A percentile compares a stretch with the other conserved stretches of the same genome.
Evolutionary conservation across 1,140 invertebrate species (phyloP).

Genomic region (Nixonia krombeini): DNA sequence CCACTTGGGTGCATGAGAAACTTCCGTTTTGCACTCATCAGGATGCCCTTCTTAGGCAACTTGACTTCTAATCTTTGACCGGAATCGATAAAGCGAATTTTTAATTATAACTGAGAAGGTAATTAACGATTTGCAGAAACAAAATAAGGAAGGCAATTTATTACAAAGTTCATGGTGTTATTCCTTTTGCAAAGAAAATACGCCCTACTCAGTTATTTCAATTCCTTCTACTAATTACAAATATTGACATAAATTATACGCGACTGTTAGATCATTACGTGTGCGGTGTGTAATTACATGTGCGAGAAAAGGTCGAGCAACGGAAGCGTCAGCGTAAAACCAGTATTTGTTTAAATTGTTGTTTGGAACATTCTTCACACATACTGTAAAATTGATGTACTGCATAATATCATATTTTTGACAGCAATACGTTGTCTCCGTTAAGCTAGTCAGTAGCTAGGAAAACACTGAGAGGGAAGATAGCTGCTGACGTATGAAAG

Average conservation of each 20-base stretch:
- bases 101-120: too few relatives aligned
- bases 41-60: conserved; percentile 1
- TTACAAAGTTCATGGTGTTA: too few relatives aligned
- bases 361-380: background rate
- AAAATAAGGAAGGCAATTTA: too few relatives aligned
- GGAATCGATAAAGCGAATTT: background rate
- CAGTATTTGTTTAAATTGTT: background rate
- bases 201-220: background rate
- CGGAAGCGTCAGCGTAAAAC: background rate
- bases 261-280: background rate
- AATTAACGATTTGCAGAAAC: too few relatives aligned
- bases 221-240: background rate
- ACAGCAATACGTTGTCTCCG: background rate
- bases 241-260: background rate
- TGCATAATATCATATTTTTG: background rate
- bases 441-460: background rate
- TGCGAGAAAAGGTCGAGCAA: background rate
- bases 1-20: conserved; percentile 42
- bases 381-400: background rate
- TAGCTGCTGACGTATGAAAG: conserved; percentile 5
- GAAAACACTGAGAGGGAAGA: background rate
- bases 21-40: conserved; percentile 20
- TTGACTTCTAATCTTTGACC: too few relatives aligned
- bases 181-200: background rate
- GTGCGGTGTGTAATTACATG: background rate